phyloP scores from a whole-genome alignment of 2,888 invertebrate species.

The Eupithecia vulgata region DNA sequence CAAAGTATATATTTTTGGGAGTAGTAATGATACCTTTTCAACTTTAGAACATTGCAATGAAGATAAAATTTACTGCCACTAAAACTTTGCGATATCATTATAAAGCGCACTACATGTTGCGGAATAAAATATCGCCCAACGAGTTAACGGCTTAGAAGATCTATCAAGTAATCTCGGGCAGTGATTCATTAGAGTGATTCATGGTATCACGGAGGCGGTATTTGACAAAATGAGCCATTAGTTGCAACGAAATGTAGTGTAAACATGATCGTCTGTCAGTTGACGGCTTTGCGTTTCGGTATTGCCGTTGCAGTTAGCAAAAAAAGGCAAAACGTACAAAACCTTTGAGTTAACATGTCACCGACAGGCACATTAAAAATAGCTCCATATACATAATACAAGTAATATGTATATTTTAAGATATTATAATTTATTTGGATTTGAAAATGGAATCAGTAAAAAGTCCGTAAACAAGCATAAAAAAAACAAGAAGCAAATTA shows the following conservation, averaged over 20 bases:
- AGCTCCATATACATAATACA: not conserved
- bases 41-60: conserved; percentile 34
- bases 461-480: not conserved
- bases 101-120: conserved; percentile 9
- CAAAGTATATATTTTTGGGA: not conserved
- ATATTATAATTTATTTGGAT: not conserved
- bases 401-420: not conserved
- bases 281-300: conserved; percentile 38
- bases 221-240: conserved; percentile 75
- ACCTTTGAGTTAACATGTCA: conserved; percentile 4
- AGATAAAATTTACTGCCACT: conserved; percentile 11
- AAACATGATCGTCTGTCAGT: conserved; percentile 64
- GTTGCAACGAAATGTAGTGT: conserved; percentile 67
- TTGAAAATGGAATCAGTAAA: not conserved
- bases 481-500: not conserved
- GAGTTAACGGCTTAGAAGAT: conserved; percentile 51
- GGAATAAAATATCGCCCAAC: conserved; percentile 12
- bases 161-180: conserved; percentile 69
- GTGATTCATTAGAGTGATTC: conserved; percentile 74
- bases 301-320: conserved; percentile 37
- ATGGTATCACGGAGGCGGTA: conserved; percentile 55
- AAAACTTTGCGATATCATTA: conserved; percentile 8
- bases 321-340: not conserved
- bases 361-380: not conserved
- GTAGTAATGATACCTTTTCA: not conserved